phyloP scores from a whole-genome alignment of 2,797 vertebrate genomes.

The Rhynchonycteris naso region DNA sequence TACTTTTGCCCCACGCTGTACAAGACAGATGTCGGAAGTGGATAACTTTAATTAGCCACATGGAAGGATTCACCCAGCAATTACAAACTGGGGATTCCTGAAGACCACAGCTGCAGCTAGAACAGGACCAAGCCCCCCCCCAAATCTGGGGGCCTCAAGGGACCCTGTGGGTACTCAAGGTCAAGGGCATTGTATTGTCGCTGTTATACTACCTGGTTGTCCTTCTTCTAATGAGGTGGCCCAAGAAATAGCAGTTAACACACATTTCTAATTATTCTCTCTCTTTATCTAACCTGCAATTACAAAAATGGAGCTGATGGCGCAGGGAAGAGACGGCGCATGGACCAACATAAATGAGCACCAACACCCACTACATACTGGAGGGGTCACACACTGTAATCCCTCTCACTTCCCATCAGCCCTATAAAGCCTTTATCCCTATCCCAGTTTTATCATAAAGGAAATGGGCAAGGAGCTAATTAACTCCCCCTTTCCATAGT shows the following conservation, averaged over 20 bases:
- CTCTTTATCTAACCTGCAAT: neutral
- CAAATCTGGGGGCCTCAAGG: neutral
- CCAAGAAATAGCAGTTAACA: neutral
- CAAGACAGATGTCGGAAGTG: neutral
- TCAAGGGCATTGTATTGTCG: neutral
- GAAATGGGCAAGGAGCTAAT: neutral
- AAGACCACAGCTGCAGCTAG: neutral
- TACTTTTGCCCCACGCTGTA: neutral
- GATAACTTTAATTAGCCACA: neutral
- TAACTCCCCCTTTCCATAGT: neutral
- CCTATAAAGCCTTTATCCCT: neutral
- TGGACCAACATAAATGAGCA: neutral
- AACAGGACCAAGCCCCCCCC: neutral
- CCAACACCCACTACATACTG: neutral
- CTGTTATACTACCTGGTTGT: neutral
- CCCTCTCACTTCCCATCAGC: neutral
- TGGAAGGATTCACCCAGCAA: neutral
- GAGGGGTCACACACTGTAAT: neutral
- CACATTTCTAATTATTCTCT: neutral
- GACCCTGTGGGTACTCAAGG: neutral
- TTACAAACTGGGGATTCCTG: neutral
- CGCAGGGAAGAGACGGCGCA: neutral
- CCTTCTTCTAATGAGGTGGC: neutral
- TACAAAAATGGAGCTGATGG: neutral
- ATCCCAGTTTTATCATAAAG: slow-evolving; percentile 8